Conservation (phyloP, 2,797 vertebrate genomes). For the Sebastes cheni region DNA sequence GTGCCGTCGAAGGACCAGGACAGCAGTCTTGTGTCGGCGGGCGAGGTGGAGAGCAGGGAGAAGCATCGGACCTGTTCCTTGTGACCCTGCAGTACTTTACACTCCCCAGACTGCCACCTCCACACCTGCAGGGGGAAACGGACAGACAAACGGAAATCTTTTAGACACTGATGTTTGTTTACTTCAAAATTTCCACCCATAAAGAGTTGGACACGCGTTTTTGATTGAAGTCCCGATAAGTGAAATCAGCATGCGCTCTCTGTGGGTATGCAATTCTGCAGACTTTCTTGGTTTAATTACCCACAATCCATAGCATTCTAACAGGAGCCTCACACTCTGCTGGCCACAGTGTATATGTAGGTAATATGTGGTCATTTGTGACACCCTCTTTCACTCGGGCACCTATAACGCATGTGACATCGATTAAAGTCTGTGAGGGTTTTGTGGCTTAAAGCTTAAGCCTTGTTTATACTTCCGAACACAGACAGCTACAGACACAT, state of each 20-base stretch:
- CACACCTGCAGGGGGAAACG: conserved; percentile 85
- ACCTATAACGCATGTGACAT: not conserved
- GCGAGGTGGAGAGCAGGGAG: conserved; percentile 78
- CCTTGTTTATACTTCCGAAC: no score
- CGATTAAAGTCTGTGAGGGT: not conserved
- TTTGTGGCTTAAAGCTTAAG: not conserved
- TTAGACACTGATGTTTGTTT: not conserved
- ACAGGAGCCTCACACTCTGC: not conserved
- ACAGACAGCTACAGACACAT: no score
- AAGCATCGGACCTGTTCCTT: conserved; percentile 91
- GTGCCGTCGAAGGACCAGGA: conserved; percentile 97
- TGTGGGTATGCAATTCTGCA: not conserved
- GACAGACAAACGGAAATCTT: not conserved
- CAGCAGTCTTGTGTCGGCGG: conserved; percentile 66
- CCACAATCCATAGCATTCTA: not conserved
- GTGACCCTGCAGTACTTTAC: conserved; percentile 86
- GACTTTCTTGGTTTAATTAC: not conserved
- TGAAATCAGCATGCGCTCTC: not conserved
- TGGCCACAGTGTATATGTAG: not conserved
- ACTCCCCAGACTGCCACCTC: conserved; percentile 86
- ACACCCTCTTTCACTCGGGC: not conserved
- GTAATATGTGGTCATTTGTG: not conserved
- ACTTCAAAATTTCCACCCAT: not conserved
- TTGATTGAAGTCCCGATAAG: not conserved
- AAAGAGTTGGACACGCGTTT: not conserved